These are phyloP conservation scores for Calephelis perditalis DNA, from an alignment of 2,888 invertebrate genomes.

Conservation along the genomic window DNA sequence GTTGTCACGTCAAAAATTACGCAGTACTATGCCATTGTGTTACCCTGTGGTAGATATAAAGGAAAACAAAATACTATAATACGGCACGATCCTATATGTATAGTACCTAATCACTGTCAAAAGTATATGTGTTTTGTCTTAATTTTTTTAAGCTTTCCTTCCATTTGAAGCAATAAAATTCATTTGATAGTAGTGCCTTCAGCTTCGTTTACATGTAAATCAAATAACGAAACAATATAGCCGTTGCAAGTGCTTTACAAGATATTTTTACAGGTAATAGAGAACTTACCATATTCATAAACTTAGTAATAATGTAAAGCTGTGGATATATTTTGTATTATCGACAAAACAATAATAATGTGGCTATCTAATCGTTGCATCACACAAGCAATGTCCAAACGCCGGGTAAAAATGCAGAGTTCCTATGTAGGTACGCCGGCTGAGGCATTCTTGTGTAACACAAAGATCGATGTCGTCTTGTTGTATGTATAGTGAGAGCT, in stretches of 20 bases:
- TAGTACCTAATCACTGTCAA: constrained; percentile 46
- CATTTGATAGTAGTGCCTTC: constrained; percentile 75
- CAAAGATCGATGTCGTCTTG: constrained; percentile 39
- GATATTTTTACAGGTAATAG: constrained; percentile 74
- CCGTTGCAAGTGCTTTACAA: constrained; percentile 71
- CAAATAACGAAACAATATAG: constrained; percentile 56
- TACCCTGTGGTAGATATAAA: no score
- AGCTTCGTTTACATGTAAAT: constrained; percentile 63
- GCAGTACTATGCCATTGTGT: no score
- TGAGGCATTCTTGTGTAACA: constrained; percentile 59
- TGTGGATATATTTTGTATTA: constrained; percentile 66
- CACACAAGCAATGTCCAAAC: constrained; percentile 53
- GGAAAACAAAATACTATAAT: neutral
- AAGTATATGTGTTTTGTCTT: constrained; percentile 58
- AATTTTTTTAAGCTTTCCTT: constrained; percentile 72
- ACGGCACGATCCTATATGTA: constrained; percentile 31
- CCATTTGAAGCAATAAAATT: constrained; percentile 68
- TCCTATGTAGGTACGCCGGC: constrained; percentile 57
- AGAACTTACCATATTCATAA: constrained; percentile 70
- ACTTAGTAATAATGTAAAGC: constrained; percentile 65
- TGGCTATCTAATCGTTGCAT: constrained; percentile 73
- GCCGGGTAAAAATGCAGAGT: constrained; percentile 56
- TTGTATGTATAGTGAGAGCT: constrained; percentile 41
- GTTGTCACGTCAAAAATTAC: no score
- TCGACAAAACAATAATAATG: constrained; percentile 57